phyloP scores from a whole-genome alignment of 2,113 vertebrate genomes.

The Scartelaos histophorus region DNA sequence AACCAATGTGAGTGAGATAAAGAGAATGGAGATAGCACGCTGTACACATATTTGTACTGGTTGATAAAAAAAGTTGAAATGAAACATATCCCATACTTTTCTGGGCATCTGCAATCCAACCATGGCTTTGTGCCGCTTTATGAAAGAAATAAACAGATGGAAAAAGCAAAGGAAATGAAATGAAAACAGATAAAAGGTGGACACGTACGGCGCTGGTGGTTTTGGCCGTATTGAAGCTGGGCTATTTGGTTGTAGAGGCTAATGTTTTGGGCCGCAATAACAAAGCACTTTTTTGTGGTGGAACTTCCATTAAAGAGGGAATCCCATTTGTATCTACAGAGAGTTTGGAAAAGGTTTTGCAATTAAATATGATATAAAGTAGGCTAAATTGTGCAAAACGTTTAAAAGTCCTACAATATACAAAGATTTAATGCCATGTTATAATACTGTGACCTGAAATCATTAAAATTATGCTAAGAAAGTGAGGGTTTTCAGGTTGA shows the following conservation, averaged over 20 bases:
- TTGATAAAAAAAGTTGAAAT: conserved; percentile 15
- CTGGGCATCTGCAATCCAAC: conserved; percentile 19
- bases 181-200: conserved; percentile 36
- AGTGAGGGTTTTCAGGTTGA: too few relatives aligned
- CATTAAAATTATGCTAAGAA: too few relatives aligned
- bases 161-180: conserved; percentile 14
- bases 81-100: conserved; percentile 24
- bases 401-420: too few relatives aligned
- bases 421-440: too few relatives aligned
- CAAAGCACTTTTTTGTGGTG: too few relatives aligned
- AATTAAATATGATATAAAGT: too few relatives aligned
- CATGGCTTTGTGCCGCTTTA: conserved; percentile 28
- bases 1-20: conserved; percentile 6
- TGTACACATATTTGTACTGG: background rate
- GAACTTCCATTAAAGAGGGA: too few relatives aligned
- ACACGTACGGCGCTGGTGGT: background rate
- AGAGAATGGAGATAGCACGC: conserved; percentile 15
- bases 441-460: too few relatives aligned
- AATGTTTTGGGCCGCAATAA: background rate
- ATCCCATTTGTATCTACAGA: too few relatives aligned
- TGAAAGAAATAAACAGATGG: conserved; percentile 15
- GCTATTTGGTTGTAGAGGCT: too few relatives aligned
- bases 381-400: too few relatives aligned
- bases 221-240: background rate
- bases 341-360: too few relatives aligned